These are phyloP conservation scores for Notamacropus eugenii DNA, from an alignment of 2,797 vertebrate species.

Conservation along the genomic window DNA sequence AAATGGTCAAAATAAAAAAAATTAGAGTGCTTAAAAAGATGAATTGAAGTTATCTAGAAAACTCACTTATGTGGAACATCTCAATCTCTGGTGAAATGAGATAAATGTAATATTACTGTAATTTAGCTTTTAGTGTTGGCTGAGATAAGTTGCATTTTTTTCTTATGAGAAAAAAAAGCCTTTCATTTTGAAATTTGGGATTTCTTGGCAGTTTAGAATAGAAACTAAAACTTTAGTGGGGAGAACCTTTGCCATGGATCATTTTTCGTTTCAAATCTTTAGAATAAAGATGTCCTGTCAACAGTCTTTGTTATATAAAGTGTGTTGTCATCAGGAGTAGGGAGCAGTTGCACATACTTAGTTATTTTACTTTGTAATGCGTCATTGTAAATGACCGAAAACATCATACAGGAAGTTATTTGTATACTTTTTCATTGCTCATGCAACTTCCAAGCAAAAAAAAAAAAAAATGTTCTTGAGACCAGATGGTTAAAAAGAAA, in stretches of 20 bases:
- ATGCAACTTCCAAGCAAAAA: slow-evolving; percentile 85
- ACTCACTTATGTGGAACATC: slow-evolving; percentile 42
- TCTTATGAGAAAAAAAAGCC: slow-evolving; percentile 31
- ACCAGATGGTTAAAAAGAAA: slow-evolving; percentile 86
- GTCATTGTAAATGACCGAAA: slow-evolving; percentile 84
- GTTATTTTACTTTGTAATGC: slow-evolving; percentile 83
- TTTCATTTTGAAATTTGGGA: slow-evolving; percentile 22
- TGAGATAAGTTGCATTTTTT: background rate
- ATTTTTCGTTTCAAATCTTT: slow-evolving; percentile 64
- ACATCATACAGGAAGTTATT: slow-evolving; percentile 83
- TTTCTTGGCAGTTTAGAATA: slow-evolving; percentile 42
- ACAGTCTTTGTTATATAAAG: slow-evolving; percentile 79
- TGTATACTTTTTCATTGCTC: slow-evolving; percentile 82
- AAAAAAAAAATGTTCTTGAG: slow-evolving; percentile 82
- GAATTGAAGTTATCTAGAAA: slow-evolving; percentile 45
- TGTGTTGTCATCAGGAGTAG: slow-evolving; percentile 83
- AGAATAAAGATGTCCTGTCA: slow-evolving; percentile 77
- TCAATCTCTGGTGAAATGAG: slow-evolving; percentile 27
- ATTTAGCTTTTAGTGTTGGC: background rate
- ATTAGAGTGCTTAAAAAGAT: slow-evolving; percentile 39
- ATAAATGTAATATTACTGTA: background rate
- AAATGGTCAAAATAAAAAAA: slow-evolving; percentile 12
- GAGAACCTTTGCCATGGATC: slow-evolving; percentile 43
- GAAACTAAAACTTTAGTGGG: slow-evolving; percentile 53
- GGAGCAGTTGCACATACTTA: slow-evolving; percentile 81